phyloP scores from a whole-genome alignment of 2,888 invertebrate species.

The Drosophila engyochracea region DNA sequence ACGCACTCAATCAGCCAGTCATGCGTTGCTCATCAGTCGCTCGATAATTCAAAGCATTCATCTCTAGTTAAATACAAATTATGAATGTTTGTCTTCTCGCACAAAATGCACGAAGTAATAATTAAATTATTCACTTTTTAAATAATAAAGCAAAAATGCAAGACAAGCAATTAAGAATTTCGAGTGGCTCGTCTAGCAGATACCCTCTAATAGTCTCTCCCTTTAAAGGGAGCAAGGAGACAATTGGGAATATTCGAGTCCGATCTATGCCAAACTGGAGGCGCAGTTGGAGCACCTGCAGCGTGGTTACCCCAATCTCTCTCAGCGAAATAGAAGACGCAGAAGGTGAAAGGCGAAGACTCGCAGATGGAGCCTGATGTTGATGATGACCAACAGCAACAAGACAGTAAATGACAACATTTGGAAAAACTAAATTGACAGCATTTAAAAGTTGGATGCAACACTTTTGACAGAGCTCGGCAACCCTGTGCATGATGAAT shows the following conservation, averaged over 20 bases:
- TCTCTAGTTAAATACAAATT: constrained; percentile 11
- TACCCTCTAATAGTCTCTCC: neutral
- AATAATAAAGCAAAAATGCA: constrained; percentile 12
- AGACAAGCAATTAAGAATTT: neutral
- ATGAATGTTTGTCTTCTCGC: constrained; percentile 26
- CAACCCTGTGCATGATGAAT: neutral
- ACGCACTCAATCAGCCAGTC: constrained; percentile 13
- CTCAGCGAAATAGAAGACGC: too few species aligned
- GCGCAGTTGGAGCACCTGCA: constrained; percentile 18
- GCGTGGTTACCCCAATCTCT: neutral
- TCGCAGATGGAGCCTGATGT: neutral
- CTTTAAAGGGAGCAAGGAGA: neutral
- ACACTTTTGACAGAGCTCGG: neutral
- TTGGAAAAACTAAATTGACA: neutral
- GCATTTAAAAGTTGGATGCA: neutral
- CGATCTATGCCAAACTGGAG: constrained; percentile 45
- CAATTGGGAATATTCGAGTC: neutral
- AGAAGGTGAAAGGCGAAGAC: too few species aligned
- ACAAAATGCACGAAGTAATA: constrained; percentile 42
- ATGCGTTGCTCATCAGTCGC: constrained; percentile 13
- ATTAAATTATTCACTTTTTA: constrained; percentile 60
- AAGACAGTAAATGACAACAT: neutral
- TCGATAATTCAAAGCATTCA: constrained; percentile 15
- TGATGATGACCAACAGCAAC: neutral
- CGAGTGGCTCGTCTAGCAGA: too few species aligned